Evolutionary conservation across 2,113 vertebrate genomes (phyloP).

Genomic region (Rhineura floridana): DNA sequence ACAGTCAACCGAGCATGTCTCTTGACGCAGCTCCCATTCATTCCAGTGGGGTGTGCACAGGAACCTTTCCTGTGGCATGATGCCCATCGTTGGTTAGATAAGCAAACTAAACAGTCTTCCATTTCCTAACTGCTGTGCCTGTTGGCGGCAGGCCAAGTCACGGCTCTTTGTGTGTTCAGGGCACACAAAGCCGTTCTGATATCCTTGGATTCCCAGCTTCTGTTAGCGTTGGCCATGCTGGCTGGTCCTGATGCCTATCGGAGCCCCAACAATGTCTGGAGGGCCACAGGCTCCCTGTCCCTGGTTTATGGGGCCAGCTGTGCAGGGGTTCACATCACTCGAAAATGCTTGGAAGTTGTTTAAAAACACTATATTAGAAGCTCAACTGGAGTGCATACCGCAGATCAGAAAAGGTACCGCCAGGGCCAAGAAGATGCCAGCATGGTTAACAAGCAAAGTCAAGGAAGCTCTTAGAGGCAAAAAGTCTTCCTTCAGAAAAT

Average conservation of each 20-base stretch:
- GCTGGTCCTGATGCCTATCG: too few relatives aligned
- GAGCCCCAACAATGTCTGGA: too few relatives aligned
- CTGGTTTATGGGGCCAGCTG: background rate
- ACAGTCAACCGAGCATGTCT: background rate
- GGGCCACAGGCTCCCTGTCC: background rate
- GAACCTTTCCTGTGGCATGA: background rate
- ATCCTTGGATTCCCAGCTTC: background rate
- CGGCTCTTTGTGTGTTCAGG: background rate
- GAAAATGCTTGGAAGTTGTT: too few relatives aligned
- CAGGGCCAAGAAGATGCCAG: too few relatives aligned
- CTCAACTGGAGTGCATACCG: too few relatives aligned
- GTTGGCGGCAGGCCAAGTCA: background rate
- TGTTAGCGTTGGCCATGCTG: background rate
- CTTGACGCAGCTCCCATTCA: background rate
- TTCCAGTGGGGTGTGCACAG: background rate
- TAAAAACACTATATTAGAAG: too few relatives aligned
- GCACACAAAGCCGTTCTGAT: background rate
- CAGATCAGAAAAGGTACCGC: too few relatives aligned
- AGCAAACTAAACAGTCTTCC: background rate
- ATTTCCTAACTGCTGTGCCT: background rate
- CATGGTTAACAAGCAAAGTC: too few relatives aligned
- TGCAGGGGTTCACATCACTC: too few relatives aligned
- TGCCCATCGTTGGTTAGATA: background rate
- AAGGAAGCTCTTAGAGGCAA: too few relatives aligned
- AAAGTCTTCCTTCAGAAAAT: too few relatives aligned